Evolutionary conservation across 2,888 invertebrate species (phyloP).

Genomic region (Cataglyphis albicans): DNA sequence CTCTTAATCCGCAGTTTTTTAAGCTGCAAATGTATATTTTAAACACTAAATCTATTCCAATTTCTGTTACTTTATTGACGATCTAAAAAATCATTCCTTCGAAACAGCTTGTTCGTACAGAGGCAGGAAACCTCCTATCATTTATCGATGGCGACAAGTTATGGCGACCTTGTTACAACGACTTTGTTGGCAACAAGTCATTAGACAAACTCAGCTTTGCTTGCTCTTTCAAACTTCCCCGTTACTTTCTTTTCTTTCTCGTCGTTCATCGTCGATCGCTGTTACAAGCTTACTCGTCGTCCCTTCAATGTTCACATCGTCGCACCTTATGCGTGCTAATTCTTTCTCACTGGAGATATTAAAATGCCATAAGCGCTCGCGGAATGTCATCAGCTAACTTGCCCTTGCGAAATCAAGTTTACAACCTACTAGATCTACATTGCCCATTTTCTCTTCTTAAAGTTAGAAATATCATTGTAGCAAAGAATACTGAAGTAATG

Average conservation of each 20-base stretch:
- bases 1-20: not conserved
- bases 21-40: not conserved
- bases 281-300: constrained; percentile 42
- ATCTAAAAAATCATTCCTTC: constrained; percentile 40
- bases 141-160: constrained; percentile 72
- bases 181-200: constrained; percentile 81
- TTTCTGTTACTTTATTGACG: not conserved
- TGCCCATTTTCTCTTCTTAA: constrained; percentile 9
- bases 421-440: constrained; percentile 12
- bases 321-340: constrained; percentile 37
- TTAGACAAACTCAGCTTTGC: constrained; percentile 76
- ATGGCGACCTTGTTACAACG: constrained; percentile 73
- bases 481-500: not conserved
- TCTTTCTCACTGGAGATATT: constrained; percentile 58
- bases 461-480: constrained; percentile 21
- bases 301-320: constrained; percentile 41
- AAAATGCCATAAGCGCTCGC: constrained; percentile 53
- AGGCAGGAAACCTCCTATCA: constrained; percentile 75
- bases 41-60: not conserved
- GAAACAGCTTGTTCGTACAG: constrained; percentile 66
- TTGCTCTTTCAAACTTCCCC: constrained; percentile 57
- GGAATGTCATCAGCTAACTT: constrained; percentile 28
- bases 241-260: constrained; percentile 37
- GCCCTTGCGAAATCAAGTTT: constrained; percentile 24
- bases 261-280: not conserved